Conservation (phyloP, 2,888 invertebrate species). For the Dolichopus griseipennis region DNA sequence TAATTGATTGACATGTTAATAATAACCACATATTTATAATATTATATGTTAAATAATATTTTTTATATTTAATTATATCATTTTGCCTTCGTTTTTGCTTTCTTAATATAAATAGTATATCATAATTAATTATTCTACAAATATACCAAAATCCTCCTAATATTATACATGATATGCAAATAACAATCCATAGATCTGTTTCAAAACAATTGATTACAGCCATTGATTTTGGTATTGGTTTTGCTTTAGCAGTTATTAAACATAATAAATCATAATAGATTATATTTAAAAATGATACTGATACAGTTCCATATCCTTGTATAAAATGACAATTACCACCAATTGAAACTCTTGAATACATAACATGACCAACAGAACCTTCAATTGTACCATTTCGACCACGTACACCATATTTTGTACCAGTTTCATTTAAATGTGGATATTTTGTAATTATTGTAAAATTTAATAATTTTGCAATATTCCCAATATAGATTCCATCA, state of each 20-base stretch:
- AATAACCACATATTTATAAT: constrained; percentile 25
- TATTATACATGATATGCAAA: constrained; percentile 21
- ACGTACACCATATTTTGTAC: not conserved
- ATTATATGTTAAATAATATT: constrained; percentile 11
- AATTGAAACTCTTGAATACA: not conserved
- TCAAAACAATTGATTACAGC: not conserved
- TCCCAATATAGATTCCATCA: not conserved
- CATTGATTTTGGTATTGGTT: not conserved
- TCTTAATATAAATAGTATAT: not conserved
- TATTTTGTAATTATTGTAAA: not conserved
- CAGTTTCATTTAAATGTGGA: not conserved
- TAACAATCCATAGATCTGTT: not conserved
- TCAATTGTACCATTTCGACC: not conserved
- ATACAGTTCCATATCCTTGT: not conserved
- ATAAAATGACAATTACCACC: constrained; percentile 1
- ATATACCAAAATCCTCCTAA: constrained; percentile 25
- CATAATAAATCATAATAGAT: not conserved
- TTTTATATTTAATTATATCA: not conserved
- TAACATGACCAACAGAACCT: not conserved
- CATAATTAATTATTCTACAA: constrained; percentile 5
- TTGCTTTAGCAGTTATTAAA: not conserved
- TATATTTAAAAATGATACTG: not conserved
- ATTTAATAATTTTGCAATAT: not conserved
- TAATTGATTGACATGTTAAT: constrained; percentile 22
- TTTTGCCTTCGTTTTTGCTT: not conserved